Evolutionary conservation across 2,113 vertebrate species (phyloP).

Genomic region (Lycaon pictus): DNA sequence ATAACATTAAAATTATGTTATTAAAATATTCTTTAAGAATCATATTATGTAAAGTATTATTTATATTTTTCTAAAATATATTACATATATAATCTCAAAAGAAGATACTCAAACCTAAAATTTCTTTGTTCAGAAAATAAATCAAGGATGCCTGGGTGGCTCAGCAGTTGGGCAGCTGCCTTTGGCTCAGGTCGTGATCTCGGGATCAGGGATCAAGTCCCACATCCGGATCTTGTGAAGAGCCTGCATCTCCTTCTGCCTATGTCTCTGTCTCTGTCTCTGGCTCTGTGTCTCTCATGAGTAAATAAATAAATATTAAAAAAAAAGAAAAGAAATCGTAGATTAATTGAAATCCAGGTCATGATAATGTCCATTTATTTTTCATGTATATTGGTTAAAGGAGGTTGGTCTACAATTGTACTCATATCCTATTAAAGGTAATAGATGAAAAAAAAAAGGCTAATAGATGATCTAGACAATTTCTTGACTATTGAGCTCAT

Average conservation of each 20-base stretch:
- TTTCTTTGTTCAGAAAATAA: background rate
- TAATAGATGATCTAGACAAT: constrained; percentile 9
- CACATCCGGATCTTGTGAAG: no score
- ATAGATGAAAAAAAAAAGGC: background rate
- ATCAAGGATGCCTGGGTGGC: no score
- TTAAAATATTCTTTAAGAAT: background rate
- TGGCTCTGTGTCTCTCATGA: no score
- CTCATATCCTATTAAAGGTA: constrained; percentile 14
- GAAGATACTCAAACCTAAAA: background rate
- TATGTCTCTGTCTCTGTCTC: no score
- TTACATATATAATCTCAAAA: background rate
- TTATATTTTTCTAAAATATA: background rate
- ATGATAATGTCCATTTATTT: background rate
- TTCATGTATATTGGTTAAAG: constrained; percentile 14
- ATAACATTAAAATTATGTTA: background rate
- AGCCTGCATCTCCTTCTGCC: no score
- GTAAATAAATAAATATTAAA: no score
- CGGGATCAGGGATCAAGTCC: no score
- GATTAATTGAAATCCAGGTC: constrained; percentile 45
- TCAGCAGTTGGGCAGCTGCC: no score
- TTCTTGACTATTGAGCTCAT: background rate
- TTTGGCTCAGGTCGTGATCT: no score
- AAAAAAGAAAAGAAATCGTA: background rate
- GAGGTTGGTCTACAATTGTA: constrained; percentile 11
- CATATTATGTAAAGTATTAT: background rate